phyloP scores from a whole-genome alignment of 2,797 vertebrate species.

The Serranus cabrilla region DNA sequence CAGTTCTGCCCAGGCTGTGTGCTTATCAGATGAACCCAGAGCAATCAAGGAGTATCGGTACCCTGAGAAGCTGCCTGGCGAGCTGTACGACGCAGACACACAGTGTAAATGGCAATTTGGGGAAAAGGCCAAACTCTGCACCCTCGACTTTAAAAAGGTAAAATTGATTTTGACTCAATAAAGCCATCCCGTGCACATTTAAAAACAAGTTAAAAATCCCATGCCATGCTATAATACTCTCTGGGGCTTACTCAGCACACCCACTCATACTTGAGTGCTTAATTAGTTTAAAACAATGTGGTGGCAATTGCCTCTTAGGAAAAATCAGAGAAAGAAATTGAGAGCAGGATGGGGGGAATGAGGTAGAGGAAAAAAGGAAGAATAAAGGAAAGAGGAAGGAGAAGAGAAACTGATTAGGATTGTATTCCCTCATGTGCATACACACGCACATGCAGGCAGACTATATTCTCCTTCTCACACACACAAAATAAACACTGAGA shows the following conservation, averaged over 20 bases:
- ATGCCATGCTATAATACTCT: conserved; percentile 7
- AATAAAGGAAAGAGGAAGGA: conserved; percentile 47
- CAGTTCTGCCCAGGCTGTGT: conserved; percentile 91
- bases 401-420: conserved; percentile 49
- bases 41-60: conserved; percentile 90
- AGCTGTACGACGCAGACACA: conserved; percentile 92
- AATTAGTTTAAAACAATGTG: conserved; percentile 38
- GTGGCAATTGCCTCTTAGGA: conserved; percentile 31
- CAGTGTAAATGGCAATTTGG: conserved; percentile 97
- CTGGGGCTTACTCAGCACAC: conserved; percentile 29
- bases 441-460: neutral
- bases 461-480: conserved; percentile 9
- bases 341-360: conserved; percentile 48
- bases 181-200: conserved; percentile 22
- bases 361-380: conserved; percentile 43
- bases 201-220: conserved; percentile 24
- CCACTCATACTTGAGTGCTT: conserved; percentile 9
- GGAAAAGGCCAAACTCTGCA: conserved; percentile 94
- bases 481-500: conserved; percentile 57
- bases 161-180: conserved; percentile 43
- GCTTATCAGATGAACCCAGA: conserved; percentile 90
- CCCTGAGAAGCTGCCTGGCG: conserved; percentile 91
- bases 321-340: conserved; percentile 15
- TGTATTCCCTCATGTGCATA: conserved; percentile 35
- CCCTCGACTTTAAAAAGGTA: conserved; percentile 93